Percentiles rank a stretch among this genome's conserved stretches.
These are phyloP conservation scores for Rousettus madagascariensis DNA, from an alignment of 2,797 vertebrate genomes.

Conservation along the genomic window DNA sequence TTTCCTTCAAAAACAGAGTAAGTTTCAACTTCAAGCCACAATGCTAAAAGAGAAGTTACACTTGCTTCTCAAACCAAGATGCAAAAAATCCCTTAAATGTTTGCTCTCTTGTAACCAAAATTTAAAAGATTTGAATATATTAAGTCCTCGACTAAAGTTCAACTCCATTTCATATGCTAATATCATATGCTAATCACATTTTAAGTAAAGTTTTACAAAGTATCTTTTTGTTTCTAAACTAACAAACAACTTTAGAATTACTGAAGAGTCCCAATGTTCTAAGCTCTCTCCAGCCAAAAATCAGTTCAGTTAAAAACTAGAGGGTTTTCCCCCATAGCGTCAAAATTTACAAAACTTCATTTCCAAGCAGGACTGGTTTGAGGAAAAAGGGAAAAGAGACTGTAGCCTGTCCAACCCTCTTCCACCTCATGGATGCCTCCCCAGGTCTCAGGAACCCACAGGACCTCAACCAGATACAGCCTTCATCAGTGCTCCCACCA, in stretches of 20 bases:
- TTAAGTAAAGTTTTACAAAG: constrained; percentile 8
- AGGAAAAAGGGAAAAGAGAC: neutral
- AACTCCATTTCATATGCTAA: constrained; percentile 30
- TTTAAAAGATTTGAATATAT: constrained; percentile 33
- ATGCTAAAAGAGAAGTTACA: neutral
- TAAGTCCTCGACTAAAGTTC: neutral
- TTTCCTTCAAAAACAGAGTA: neutral
- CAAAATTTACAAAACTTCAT: constrained; percentile 21
- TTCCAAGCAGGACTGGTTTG: neutral
- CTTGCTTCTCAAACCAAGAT: neutral
- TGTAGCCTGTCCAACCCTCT: neutral
- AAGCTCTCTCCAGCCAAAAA: neutral
- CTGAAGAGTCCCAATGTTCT: neutral
- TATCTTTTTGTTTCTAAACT: constrained; percentile 25
- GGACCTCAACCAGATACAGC: neutral
- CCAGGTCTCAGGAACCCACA: neutral
- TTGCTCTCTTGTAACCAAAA: neutral
- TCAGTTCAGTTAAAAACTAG: neutral
- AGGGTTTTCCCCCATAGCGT: neutral
- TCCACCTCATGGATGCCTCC: neutral
- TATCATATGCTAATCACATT: neutral
- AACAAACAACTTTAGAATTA: constrained; percentile 46
- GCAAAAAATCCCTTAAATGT: constrained; percentile 8
- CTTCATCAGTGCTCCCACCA: neutral
- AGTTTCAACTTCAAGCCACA: neutral